Base-by-base conservation (phyloP, 1,140 invertebrate genomes). In the Eciton burchellii region DNA sequence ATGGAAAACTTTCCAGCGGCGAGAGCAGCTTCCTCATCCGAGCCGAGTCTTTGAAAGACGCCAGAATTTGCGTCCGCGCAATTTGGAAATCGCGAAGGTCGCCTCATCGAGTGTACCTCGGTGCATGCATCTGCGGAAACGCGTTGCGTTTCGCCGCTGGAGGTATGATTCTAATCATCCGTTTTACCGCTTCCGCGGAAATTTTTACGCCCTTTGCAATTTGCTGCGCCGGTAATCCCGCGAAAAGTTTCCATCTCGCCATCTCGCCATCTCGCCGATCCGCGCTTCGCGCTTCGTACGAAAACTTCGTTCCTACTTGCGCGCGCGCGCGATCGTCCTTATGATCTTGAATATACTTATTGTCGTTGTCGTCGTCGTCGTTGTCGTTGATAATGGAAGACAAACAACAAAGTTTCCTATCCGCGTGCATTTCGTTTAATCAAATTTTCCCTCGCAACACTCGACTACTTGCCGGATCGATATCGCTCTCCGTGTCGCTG, bases 131-230 rank as follows among this genome's bases (percentile, higher is more conserved):
- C 26, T n/a, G n/a, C 26, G 14, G 47, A 56, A 24, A 43, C 21
- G 9, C 62, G 11, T 21, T 29, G 21, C 43, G 52, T 63, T 76
- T 49, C 26, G 43, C 56, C 54, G n/a, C 4, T 8, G 21, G 19
- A 11, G 56, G 41, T 2, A n/a, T 26, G 49, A 77, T 56, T 77
- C 49, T 77, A 77, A 77, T 77, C 74, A 56, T 77, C 35, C 49
- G n/a, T 68, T 60, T 66, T 68, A 77, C 35, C 12, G 35, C 16
- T 35, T n/a, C n/a, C 26, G 49, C 21, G 49, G 63, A 43, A 54
- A 54, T 68, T 54, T 66, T 77, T 56, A 68, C 47, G 35, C 11
- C 19, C 47, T 26, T 26, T 43, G 56, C 43, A 73, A 73, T 73
- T 73, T 60, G 21, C 49, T 2, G 62, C 71, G 54, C 71, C 52